phyloP scores from a whole-genome alignment of 2,888 invertebrate genomes.

The Chloromyia formosa region DNA sequence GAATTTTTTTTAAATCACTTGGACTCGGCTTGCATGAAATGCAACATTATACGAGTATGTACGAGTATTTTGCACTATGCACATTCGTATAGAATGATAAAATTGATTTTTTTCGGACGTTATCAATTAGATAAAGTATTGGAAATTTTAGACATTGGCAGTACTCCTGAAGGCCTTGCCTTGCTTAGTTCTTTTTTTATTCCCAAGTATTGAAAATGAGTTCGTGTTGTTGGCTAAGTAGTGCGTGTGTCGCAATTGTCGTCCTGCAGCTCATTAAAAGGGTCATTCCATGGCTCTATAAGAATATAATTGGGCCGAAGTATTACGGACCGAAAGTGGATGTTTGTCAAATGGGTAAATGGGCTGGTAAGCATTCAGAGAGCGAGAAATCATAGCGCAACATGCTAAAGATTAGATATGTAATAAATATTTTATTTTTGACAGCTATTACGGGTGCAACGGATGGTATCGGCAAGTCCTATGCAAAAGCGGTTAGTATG shows the following conservation, averaged over 20 bases:
- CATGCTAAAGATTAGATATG: too few relatives aligned
- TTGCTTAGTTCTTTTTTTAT: too few relatives aligned
- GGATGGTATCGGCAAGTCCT: constrained; percentile 90
- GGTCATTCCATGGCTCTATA: constrained; percentile 62
- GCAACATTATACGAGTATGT: too few relatives aligned
- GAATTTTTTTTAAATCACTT: too few relatives aligned
- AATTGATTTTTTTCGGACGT: too few relatives aligned
- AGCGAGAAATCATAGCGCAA: too few relatives aligned
- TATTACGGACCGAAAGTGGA: constrained; percentile 70
- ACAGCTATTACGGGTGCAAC: constrained; percentile 87
- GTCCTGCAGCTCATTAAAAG: constrained; percentile 61
- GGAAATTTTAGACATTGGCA: too few relatives aligned
- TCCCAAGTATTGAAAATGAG: constrained; percentile 24
- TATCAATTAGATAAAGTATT: too few relatives aligned
- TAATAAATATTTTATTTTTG: constrained; percentile 6
- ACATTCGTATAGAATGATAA: too few relatives aligned
- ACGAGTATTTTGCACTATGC: too few relatives aligned
- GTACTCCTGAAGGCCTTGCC: too few relatives aligned
- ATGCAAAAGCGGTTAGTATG: constrained; percentile 74
- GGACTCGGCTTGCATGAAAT: too few relatives aligned
- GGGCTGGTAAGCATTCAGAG: constrained; percentile 86
- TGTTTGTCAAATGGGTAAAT: constrained; percentile 76
- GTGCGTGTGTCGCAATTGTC: constrained; percentile 52
- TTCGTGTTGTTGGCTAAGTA: constrained; percentile 31
- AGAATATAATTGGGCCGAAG: constrained; percentile 67